Evolutionary conservation across 2,113 vertebrate species (phyloP).

Genomic region (Passer montanus): DNA sequence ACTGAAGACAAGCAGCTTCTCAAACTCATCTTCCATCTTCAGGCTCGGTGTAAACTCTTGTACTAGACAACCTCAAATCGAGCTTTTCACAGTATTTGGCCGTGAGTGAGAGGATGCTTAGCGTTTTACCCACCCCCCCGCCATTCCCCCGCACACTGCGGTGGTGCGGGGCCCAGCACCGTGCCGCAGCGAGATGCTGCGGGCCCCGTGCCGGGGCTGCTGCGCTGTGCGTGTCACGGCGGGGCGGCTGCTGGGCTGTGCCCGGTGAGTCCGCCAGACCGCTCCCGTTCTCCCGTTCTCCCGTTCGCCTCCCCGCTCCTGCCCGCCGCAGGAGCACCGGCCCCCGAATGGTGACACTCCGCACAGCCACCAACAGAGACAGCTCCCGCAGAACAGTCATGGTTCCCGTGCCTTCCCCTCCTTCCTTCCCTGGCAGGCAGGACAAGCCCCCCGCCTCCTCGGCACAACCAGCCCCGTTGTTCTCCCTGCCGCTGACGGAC

Average conservation of each 20-base stretch:
- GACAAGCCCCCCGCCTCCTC: not conserved
- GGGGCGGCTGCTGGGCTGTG: not conserved
- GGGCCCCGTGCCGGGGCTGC: not conserved
- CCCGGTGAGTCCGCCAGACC: accelerated
- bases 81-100: not conserved
- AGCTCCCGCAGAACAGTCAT: not conserved
- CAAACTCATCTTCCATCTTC: not conserved
- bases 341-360: not conserved
- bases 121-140: accelerated
- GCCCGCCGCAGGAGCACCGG: not conserved
- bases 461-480: accelerated
- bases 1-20: not conserved
- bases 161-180: not conserved
- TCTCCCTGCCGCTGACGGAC: not conserved
- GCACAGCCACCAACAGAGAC: accelerated
- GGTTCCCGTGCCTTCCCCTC: not conserved
- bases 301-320: not conserved
- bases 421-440: not conserved
- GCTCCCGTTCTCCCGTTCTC: not conserved
- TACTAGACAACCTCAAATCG: not conserved
- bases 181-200: not conserved
- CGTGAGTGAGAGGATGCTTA: not conserved
- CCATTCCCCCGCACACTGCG: accelerated
- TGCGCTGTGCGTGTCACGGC: not conserved
- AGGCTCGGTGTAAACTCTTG: not conserved